Conservation (phyloP, 2,113 vertebrate genomes). For the Anarrhichthys ocellatus region DNA sequence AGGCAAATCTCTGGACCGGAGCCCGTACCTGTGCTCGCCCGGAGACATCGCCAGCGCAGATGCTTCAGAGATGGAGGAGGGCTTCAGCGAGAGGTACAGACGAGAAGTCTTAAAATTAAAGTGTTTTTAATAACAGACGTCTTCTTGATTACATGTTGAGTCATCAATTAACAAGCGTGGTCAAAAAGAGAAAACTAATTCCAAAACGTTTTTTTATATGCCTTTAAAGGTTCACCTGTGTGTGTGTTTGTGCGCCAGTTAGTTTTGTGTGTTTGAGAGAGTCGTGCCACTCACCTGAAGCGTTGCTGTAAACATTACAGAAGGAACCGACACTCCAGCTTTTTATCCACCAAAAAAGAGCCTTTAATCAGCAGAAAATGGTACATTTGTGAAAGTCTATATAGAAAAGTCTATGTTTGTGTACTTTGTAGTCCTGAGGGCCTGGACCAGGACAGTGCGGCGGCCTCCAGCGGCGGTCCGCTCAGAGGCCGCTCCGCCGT, state of each 20-base stretch:
- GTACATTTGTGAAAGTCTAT: neutral
- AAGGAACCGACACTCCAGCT: no score
- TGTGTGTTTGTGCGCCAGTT: no score
- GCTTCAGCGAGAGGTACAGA: slow-evolving; percentile 92
- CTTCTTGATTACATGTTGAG: neutral
- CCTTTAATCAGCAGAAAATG: neutral
- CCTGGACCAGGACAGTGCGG: slow-evolving; percentile 91
- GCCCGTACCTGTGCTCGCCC: slow-evolving; percentile 87
- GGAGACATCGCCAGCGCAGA: slow-evolving; percentile 92
- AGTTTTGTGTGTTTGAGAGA: no score
- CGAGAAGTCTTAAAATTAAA: no score
- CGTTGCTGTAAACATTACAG: no score
- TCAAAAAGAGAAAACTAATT: neutral
- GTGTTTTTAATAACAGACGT: neutral
- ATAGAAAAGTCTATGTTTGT: neutral
- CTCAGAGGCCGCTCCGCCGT: slow-evolving; percentile 88
- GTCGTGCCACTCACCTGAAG: no score
- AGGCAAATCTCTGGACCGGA: slow-evolving; percentile 89
- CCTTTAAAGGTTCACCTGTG: no score
- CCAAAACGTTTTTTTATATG: no score
- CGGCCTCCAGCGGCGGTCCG: slow-evolving; percentile 86
- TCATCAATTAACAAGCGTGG: neutral
- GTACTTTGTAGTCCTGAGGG: slow-evolving; percentile 86
- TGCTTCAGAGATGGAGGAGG: slow-evolving; percentile 92
- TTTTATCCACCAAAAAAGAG: no score